Conservation (phyloP, 1,140 invertebrate genomes). For the Cyrtorhinus lividipennis region DNA sequence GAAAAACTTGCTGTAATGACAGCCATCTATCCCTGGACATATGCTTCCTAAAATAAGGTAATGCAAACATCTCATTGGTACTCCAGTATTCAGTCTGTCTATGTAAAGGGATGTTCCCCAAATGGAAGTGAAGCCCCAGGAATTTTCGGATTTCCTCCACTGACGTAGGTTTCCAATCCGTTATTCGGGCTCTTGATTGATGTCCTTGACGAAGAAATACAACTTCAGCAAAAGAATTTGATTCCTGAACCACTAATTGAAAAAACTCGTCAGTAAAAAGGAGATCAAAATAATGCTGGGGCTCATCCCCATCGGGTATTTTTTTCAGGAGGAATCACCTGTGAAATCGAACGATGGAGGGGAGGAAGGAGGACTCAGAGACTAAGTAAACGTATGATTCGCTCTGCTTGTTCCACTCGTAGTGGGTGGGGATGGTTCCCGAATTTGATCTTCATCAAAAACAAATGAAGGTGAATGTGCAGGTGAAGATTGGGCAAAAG, state of each 20-base stretch:
- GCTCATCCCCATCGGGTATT: neutral
- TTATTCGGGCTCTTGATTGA: neutral
- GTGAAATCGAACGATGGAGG: no score
- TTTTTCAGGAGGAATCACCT: no score
- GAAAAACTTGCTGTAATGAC: neutral
- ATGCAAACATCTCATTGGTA: neutral
- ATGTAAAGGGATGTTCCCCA: neutral
- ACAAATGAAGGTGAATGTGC: no score
- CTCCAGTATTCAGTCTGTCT: neutral
- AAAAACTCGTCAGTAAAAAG: neutral
- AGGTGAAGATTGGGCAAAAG: no score
- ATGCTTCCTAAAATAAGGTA: neutral
- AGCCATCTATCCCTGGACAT: slow-evolving; percentile 3
- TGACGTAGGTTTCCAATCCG: neutral
- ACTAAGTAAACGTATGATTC: no score
- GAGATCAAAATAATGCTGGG: neutral
- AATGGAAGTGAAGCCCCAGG: neutral
- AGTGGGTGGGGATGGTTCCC: no score
- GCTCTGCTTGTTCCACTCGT: no score
- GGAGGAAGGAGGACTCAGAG: no score
- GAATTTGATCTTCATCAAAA: no score
- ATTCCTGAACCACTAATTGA: neutral
- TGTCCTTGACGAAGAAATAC: neutral
- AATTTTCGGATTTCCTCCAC: neutral
- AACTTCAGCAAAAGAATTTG: neutral